phyloP scores from a whole-genome alignment of 2,113 vertebrate genomes.

The Cricetomys ansorgei region DNA sequence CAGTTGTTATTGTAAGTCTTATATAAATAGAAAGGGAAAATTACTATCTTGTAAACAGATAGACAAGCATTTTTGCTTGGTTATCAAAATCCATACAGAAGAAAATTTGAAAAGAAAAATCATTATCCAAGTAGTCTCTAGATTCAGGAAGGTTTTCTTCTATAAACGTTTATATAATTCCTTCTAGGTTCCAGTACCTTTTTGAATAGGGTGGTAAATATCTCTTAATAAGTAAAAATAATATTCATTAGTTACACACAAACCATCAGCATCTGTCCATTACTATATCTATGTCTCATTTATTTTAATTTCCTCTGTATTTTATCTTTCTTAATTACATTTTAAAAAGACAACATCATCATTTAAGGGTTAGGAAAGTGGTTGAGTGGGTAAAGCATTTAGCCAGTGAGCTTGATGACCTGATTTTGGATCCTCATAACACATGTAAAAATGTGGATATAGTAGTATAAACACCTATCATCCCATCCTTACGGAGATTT shows the following conservation, averaged over 20 bases:
- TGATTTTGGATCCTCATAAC: neutral
- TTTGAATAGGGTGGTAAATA: neutral
- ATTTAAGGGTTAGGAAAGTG: neutral
- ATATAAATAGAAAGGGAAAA: neutral
- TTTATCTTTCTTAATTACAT: neutral
- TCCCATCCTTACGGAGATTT: neutral
- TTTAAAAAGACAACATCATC: neutral
- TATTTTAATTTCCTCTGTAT: neutral
- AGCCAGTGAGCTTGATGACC: neutral
- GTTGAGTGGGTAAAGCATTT: neutral
- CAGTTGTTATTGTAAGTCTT: neutral
- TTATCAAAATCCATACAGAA: neutral
- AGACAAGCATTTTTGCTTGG: neutral
- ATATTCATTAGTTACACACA: neutral
- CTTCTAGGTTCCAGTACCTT: neutral
- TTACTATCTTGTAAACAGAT: neutral
- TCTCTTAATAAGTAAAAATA: neutral
- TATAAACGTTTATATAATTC: constrained; percentile 5
- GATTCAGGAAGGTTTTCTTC: neutral
- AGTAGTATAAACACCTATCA: neutral
- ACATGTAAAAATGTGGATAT: neutral
- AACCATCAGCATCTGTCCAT: neutral
- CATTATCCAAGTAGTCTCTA: neutral
- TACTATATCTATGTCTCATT: neutral
- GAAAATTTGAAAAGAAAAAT: neutral